Conservation (phyloP, 2,888 invertebrate species). For the Pristionchus mayeri region DNA sequence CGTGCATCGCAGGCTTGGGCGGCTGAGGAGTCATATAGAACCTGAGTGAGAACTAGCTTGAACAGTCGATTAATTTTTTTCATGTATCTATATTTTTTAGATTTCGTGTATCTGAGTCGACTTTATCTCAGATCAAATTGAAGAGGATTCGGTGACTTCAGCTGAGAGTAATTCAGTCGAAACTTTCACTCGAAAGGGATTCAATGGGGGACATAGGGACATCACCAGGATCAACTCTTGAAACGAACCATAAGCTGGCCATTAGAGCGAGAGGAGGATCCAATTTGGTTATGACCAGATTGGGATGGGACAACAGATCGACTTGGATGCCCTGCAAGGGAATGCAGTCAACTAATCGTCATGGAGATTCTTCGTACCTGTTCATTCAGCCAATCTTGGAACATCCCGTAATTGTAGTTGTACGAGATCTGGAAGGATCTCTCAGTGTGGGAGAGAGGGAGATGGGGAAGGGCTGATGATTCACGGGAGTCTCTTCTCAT, state of each 20-base stretch:
- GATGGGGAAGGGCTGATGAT: neutral
- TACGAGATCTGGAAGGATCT: conserved; percentile 62
- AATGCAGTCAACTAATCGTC: too few species aligned
- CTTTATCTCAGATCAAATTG: neutral
- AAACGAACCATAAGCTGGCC: conserved; percentile 58
- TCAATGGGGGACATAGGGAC: too few species aligned
- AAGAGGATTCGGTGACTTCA: neutral
- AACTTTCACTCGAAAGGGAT: too few species aligned
- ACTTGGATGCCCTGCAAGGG: conserved; percentile 50
- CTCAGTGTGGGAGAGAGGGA: too few species aligned
- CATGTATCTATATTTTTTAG: neutral
- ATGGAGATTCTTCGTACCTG: neutral
- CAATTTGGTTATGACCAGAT: conserved; percentile 68
- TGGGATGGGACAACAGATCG: conserved; percentile 64
- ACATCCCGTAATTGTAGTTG: conserved; percentile 73
- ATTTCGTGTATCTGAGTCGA: neutral
- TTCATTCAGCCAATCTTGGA: conserved; percentile 64
- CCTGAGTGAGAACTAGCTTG: conserved; percentile 54
- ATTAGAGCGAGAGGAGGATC: conserved; percentile 70
- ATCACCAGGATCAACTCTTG: too few species aligned
- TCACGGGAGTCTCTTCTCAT: too few species aligned
- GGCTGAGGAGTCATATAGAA: conserved; percentile 76
- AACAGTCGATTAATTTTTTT: neutral
- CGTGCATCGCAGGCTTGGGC: conserved; percentile 76
- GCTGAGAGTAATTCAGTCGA: neutral